Conservation (phyloP, 2,797 vertebrate genomes). For the Xenops minutus region DNA sequence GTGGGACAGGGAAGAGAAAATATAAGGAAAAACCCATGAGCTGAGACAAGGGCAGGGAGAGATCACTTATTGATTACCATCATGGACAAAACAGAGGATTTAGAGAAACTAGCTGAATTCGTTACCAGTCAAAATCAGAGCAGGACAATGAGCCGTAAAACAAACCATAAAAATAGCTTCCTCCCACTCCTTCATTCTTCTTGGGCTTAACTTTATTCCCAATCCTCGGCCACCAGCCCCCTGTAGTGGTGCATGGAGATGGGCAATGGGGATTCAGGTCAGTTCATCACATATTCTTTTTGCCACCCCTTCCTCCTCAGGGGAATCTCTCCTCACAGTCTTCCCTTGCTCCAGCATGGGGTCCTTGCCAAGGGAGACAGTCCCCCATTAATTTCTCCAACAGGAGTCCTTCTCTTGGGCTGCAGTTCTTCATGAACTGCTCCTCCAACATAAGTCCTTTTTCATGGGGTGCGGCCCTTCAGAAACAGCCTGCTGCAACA, state of each 20-base stretch:
- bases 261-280: background rate
- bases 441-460: background rate
- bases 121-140: background rate
- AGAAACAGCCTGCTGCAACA: background rate
- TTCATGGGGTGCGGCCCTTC: background rate
- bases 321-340: background rate
- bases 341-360: background rate
- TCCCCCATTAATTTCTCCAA: background rate
- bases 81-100: background rate
- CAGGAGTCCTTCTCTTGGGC: background rate
- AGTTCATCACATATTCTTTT: background rate
- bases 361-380: background rate
- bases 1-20: background rate
- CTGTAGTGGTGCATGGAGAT: background rate
- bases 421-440: background rate
- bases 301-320: background rate
- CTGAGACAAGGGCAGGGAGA: background rate
- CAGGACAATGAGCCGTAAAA: background rate
- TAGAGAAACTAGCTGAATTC: background rate
- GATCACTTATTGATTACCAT: background rate
- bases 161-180: background rate
- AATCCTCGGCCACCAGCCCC: background rate
- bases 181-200: background rate
- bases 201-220: background rate
- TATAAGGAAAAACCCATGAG: background rate